Evolutionary conservation across 2,113 vertebrate genomes (phyloP).

Genomic region (Rhadina sibilatrix): DNA sequence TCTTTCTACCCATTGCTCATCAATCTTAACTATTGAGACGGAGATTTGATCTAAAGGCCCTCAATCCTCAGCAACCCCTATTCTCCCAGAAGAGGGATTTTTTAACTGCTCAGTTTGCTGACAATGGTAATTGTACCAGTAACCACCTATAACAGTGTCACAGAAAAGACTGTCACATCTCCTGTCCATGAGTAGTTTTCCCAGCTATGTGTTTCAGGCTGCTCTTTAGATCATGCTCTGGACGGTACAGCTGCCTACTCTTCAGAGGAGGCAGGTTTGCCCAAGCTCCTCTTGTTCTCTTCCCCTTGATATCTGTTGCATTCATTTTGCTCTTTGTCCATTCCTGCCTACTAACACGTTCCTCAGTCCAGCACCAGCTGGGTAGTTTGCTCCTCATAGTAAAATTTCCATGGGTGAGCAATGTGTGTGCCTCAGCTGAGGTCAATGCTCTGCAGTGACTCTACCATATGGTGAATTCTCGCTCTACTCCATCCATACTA

Average conservation of each 20-base stretch:
- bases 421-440: neutral
- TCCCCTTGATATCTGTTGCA: neutral
- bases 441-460: neutral
- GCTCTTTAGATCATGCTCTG: neutral
- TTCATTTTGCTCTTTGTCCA: neutral
- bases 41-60: neutral
- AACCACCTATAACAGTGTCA: neutral
- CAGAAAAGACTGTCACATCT: neutral
- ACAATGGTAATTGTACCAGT: neutral
- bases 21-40: neutral
- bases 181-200: neutral
- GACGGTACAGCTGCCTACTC: neutral
- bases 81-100: neutral
- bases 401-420: neutral
- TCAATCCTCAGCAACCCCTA: fast-evolving
- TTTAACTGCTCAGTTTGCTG: neutral
- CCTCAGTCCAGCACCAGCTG: neutral
- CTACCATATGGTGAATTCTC: neutral
- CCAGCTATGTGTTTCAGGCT: neutral
- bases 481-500: neutral
- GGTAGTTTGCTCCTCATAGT: neutral
- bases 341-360: neutral
- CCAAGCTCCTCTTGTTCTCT: neutral
- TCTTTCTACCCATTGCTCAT: neutral
- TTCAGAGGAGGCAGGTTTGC: neutral